Evolutionary conservation across 2,888 invertebrate species (phyloP), one percentile per base, ranked within the genome.

Genomic region (Diaprepes abbreviatus): DNA sequence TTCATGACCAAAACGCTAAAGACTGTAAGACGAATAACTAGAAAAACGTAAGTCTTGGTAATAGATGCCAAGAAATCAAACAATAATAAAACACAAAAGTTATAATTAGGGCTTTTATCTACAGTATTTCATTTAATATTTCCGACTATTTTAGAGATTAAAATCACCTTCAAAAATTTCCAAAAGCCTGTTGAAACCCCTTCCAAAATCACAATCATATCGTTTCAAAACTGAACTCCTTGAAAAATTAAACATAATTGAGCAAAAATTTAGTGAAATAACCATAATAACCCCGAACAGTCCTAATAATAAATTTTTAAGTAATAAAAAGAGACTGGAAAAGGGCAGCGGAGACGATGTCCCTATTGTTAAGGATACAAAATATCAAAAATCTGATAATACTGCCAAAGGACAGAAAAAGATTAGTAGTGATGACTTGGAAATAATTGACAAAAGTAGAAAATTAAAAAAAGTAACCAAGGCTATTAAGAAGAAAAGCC

Each of bases 151-250:
- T 31, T 43, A 59, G 59, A 43, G 31, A 19, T 2, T 17, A 17
- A 65, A 57, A 24, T 48, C 57, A 36, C 48, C 35, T 3, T 70
- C 65, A 16, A 73, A 69, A 66, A 72, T 68, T 24, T 50, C 70
- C 36, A 73, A 73, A 72, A 33, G 38, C 33, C 45, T 72, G 14
- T 57, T 28, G 48, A 38, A 31, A 28, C 33, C 55, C 33, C 45
- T 17, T 52, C n/a, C 52, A 12, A 38, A 62, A 38, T 59, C 58
- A 35, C 63, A 31, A 45, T 19, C 31, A 67, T 65, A 66, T 36
- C 45, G 45, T 64, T 33, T 28, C 3, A 5, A 40, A n/a, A 24
- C 33, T 14, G 48, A 24, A 40, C 24, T 63, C n/a, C 40, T 52
- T 24, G 16, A 36, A 31, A 66, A 58, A 59, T 10, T 50, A 3